Evolutionary conservation across 2,797 vertebrate genomes (phyloP).

Genomic region (Tolypeutes matacus): DNA sequence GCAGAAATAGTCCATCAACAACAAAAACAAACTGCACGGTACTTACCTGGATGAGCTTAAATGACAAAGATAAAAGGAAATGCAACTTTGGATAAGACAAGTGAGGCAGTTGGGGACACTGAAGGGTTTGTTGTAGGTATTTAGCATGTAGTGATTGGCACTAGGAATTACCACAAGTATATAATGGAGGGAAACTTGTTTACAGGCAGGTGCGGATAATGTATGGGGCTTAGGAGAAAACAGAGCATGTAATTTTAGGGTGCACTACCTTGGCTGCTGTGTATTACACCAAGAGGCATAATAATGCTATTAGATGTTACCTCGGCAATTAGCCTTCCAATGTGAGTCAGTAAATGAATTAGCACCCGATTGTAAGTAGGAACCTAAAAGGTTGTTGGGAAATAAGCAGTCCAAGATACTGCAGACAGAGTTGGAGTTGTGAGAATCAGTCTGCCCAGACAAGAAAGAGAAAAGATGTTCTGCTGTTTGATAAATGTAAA

Average conservation of each 20-base stretch:
- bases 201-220: neutral
- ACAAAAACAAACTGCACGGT: neutral
- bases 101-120: neutral
- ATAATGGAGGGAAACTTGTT: neutral
- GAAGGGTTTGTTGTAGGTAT: neutral
- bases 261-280: neutral
- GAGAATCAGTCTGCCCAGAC: neutral
- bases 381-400: conserved; percentile 30
- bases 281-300: neutral
- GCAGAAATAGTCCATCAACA: neutral
- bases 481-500: neutral
- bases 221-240: neutral
- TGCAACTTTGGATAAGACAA: neutral
- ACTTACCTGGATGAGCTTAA: neutral
- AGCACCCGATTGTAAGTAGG: neutral
- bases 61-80: neutral
- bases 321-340: neutral
- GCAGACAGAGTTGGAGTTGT: neutral
- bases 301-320: neutral
- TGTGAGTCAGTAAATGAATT: neutral
- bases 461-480: neutral
- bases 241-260: neutral
- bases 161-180: neutral
- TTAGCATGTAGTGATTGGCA: neutral
- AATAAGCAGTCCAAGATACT: neutral